Evolutionary conservation across 2,797 vertebrate genomes (phyloP), one percentile per base, ranked within the genome.

Genomic region (Paratrypauchen microcephalus): DNA sequence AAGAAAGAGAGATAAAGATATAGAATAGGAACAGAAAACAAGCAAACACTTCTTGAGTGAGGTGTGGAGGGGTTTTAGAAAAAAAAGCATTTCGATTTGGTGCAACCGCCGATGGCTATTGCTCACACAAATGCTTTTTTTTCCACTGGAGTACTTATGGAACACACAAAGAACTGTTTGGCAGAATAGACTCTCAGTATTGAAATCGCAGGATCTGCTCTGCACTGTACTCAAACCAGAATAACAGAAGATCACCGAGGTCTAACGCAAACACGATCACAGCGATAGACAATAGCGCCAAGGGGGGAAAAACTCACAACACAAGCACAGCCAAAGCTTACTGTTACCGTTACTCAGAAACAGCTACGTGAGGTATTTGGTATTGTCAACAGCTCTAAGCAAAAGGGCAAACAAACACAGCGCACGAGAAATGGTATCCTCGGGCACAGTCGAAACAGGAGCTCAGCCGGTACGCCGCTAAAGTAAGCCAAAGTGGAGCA

Each of bases 111-210:
- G 87, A 90, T 91, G 92, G 92, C 82, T 84, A 90, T 94, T 95
- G 94, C 94, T 92, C 90, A 80, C 91, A 87, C 92, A 93, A 94
- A 95, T 94, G 94, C 93, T 94, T 95, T 95, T 94, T 93, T 93
- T 90, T 86, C 85, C 86, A 87, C 87, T 92, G 91, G 83, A 92
- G 83, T 92, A 93, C 90, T 93, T 91, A 95, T 95, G 93, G 92
- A 94, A 94, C 91, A 94, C 89, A 94, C 79, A 94, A 77, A 92
- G 78, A 94, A 93, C 92, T 93, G 93, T 94, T 95, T 94, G 94
- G 92, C 93, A 93, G 82, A 86, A 86, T 85, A 85, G 80, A 73
- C 75, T 90, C 88, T 36, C 32, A 36, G 45, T 71, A 83, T 82
- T 83, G 69, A 21, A 78, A 86, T 77, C 58, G 48, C 78, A 32